A percentile compares a stretch with the other conserved stretches of the same genome.
Evolutionary conservation across 2,888 invertebrate genomes (phyloP).

Genomic region (Cephus rjabovi): DNA sequence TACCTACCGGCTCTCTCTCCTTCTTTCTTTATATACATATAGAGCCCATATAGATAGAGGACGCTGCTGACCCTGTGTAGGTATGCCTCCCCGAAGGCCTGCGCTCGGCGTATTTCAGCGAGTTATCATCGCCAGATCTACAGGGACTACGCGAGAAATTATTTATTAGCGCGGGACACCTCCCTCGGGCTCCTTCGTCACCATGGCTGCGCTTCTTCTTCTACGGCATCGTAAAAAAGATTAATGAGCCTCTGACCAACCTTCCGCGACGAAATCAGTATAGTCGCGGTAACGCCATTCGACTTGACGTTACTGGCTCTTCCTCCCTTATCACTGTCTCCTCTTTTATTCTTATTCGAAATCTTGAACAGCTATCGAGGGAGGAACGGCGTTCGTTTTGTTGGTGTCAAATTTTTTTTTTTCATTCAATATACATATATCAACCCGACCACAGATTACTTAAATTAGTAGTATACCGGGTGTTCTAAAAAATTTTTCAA

Average conservation of each 20-base stretch:
- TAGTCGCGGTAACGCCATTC: neutral
- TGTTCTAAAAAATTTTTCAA: neutral
- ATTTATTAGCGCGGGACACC: conserved; percentile 64
- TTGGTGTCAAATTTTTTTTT: neutral
- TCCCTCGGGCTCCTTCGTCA: conserved; percentile 23
- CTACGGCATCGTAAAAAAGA: conserved; percentile 54
- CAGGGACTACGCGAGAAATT: conserved; percentile 65
- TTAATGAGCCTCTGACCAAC: conserved; percentile 48
- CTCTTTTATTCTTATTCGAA: conserved; percentile 1
- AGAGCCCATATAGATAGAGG: conserved; percentile 5
- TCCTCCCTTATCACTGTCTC: conserved; percentile 16
- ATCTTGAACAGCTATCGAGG: neutral
- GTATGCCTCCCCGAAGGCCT: conserved; percentile 44
- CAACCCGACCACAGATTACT: neutral
- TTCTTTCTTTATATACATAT: neutral
- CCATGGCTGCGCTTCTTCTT: conserved; percentile 30
- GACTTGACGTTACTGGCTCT: conserved; percentile 19
- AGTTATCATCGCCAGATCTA: conserved; percentile 66
- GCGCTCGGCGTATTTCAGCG: conserved; percentile 61
- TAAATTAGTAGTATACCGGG: neutral
- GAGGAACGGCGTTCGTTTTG: neutral
- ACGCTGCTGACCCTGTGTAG: neutral
- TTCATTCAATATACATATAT: too few species aligned
- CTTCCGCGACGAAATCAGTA: neutral
- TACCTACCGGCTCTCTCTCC: conserved; percentile 1